Evolutionary conservation across 2,888 invertebrate genomes (phyloP).

Genomic region (Caradrina kadenii): DNA sequence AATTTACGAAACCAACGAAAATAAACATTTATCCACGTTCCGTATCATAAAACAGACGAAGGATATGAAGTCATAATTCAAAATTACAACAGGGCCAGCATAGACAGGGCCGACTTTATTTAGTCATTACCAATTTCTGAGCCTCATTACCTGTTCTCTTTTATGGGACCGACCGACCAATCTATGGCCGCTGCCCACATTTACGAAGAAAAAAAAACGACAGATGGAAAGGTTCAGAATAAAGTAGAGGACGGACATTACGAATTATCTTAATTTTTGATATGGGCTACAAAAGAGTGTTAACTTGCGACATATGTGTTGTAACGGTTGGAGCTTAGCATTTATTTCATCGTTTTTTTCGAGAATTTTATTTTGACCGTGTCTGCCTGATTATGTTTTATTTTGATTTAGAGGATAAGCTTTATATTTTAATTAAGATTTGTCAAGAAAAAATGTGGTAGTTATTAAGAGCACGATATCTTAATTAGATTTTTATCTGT

Average conservation of each 20-base stretch:
- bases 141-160: slow-evolving; percentile 83
- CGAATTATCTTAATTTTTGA: slow-evolving; percentile 90
- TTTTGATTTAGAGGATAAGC: slow-evolving; percentile 54
- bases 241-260: slow-evolving; percentile 86
- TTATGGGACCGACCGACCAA: slow-evolving; percentile 81
- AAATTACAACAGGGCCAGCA: slow-evolving; percentile 77
- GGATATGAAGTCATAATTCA: slow-evolving; percentile 79
- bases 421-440: slow-evolving; percentile 30
- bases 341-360: slow-evolving; percentile 66
- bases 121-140: slow-evolving; percentile 87
- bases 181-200: slow-evolving; percentile 83
- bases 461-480: slow-evolving; percentile 12
- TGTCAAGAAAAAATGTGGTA: slow-evolving; percentile 14
- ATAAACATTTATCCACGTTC: slow-evolving; percentile 67
- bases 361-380: slow-evolving; percentile 51
- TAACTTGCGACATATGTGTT: slow-evolving; percentile 86
- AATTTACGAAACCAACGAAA: slow-evolving; percentile 44
- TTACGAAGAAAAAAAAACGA: slow-evolving; percentile 75
- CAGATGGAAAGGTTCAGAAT: slow-evolving; percentile 86
- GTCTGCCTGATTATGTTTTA: slow-evolving; percentile 47
- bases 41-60: slow-evolving; percentile 71
- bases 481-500: slow-evolving; percentile 30
- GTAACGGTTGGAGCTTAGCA: slow-evolving; percentile 69
- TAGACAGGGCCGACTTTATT: slow-evolving; percentile 78
- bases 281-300: slow-evolving; percentile 88